These are phyloP conservation scores for Hemitrygon akajei DNA, from an alignment of 2,797 vertebrate species.

Conservation along the genomic window DNA sequence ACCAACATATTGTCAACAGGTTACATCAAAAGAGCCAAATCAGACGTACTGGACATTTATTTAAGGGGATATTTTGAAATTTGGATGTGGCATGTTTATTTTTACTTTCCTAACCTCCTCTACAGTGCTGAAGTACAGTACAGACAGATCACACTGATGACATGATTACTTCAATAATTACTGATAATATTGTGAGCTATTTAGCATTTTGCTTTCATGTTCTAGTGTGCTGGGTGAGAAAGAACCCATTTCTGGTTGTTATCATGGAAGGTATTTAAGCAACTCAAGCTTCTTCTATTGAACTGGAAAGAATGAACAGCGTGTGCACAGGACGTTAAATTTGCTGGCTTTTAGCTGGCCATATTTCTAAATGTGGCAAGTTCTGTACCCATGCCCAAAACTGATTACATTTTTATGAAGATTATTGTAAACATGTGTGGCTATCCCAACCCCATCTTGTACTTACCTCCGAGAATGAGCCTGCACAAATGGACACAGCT, in stretches of 20 bases:
- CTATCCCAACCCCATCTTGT: too few relatives aligned
- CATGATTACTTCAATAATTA: background rate
- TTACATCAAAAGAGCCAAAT: background rate
- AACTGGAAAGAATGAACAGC: background rate
- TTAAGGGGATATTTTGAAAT: background rate
- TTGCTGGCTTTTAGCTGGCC: too few relatives aligned
- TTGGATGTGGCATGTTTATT: background rate
- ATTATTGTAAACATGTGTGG: too few relatives aligned
- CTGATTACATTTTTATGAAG: too few relatives aligned
- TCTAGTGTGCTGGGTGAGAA: background rate
- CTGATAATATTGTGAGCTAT: background rate
- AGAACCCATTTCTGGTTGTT: background rate
- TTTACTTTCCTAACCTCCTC: background rate
- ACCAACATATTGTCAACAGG: background rate
- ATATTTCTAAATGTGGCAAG: too few relatives aligned
- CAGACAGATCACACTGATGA: background rate
- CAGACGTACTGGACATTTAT: background rate
- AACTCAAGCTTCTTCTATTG: background rate
- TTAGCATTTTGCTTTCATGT: background rate
- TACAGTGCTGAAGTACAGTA: background rate
- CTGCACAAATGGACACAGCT: background rate
- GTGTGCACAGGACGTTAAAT: too few relatives aligned
- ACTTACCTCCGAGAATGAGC: too few relatives aligned
- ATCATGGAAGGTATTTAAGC: background rate
- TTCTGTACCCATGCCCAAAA: too few relatives aligned